Base-by-base conservation (phyloP, 2,797 vertebrate genomes). In the Microctenopoma stevenorrisi region DNA sequence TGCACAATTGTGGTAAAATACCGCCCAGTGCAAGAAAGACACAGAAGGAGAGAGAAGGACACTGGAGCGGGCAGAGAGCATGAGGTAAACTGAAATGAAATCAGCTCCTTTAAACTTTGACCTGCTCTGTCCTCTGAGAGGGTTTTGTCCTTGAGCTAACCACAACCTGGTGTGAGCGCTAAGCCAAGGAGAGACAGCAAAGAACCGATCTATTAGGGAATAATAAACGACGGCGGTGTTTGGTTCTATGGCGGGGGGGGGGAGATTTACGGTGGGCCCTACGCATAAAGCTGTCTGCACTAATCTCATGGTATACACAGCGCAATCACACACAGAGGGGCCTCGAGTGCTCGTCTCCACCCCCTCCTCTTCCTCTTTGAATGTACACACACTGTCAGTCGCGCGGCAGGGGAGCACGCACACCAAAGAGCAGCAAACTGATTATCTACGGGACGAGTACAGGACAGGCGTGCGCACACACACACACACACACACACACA, bases 231-330 rank as follows among this genome's bases (percentile, higher is more conserved):
- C 0, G 49, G 72, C 14, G 44, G 68, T 57, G 13, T 76, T 86
- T 26, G 57, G 60, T 72, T 83, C 71, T 70, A 76, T 64, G 79
- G 81, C 42, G 52, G 68, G 68, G 51, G 22, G 22, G 68, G 68
- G 51, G 49, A 69, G 85, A 90, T 91, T 91, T 89, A 91, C 64
- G 57, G 64, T 56, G n/a, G 80, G 63, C 54, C 47, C 35, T 4
- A 67, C 35, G 65, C 79, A 87, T 91, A 91, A 92, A 91, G 79
- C 90, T 91, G 90, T 91, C 90, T 51, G 71, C 79, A 78, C 82
- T 90, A 91, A 91, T 90, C 89, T 89, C 85, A 84, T 72, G 86
- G 86, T 89, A 88, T 88, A 91, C 85, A 89, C 87, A 81, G 74
- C 25, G 55, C 85, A 89, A 86, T 89, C 84, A 88, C 80, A 86